Evolutionary conservation across 2,888 invertebrate species (phyloP).

Genomic region (Pilophorus perplexus): DNA sequence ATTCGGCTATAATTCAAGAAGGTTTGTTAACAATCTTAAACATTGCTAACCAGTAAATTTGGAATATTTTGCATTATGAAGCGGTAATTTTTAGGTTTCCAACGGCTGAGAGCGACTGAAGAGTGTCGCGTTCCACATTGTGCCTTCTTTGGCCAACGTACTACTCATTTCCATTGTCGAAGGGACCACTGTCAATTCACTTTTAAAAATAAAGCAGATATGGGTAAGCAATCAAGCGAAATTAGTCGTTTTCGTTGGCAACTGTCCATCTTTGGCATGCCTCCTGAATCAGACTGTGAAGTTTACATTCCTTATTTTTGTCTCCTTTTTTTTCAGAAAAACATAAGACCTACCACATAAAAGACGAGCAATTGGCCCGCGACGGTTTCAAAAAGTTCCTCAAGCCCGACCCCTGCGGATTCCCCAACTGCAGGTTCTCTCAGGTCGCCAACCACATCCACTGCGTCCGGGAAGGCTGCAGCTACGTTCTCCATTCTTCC

Average conservation of each 20-base stretch:
- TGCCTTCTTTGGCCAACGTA: constrained; percentile 88
- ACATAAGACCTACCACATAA: constrained; percentile 97
- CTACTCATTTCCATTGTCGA: constrained; percentile 96
- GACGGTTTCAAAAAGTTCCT: constrained; percentile 99
- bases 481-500: constrained; percentile 93
- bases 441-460: constrained; percentile 86
- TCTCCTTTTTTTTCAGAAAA: constrained; percentile 71
- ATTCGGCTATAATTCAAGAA: constrained; percentile 95
- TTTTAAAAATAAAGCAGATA: constrained; percentile 98
- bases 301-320: neutral
- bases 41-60: too few species aligned
- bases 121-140: constrained; percentile 90
- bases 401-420: constrained; percentile 92
- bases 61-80: too few species aligned
- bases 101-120: constrained; percentile 92
- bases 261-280: too few species aligned
- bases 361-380: constrained; percentile 89
- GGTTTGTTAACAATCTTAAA: too few species aligned
- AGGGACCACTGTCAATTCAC: constrained; percentile 88
- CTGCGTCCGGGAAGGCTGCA: constrained; percentile 92
- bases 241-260: too few species aligned
- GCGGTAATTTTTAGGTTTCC: too few species aligned
- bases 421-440: constrained; percentile 88
- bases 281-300: too few species aligned
- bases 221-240: too few species aligned